phyloP scores from a whole-genome alignment of 2,888 invertebrate genomes.

The Dicyrtoma fusca region DNA sequence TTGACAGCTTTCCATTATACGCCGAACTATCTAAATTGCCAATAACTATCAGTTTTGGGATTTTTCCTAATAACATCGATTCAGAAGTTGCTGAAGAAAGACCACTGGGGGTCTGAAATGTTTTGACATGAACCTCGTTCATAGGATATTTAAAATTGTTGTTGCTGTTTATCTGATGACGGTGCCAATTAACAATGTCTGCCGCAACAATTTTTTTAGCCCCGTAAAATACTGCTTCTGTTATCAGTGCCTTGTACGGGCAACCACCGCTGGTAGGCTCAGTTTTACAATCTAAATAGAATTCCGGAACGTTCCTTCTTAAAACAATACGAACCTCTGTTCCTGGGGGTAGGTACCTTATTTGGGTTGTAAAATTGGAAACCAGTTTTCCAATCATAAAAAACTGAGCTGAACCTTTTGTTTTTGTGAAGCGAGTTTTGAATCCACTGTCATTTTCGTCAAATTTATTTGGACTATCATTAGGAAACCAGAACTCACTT shows the following conservation, averaged over 20 bases:
- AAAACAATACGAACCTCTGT: background rate
- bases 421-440: background rate
- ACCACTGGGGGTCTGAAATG: background rate
- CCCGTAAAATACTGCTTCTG: background rate
- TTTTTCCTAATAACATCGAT: background rate
- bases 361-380: background rate
- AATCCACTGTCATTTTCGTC: background rate
- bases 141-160: background rate
- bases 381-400: background rate
- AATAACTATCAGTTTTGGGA: too few species aligned
- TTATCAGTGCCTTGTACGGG: background rate
- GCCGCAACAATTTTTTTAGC: too few species aligned
- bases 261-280: background rate
- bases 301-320: background rate
- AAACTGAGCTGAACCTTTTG: background rate
- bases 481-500: slow-evolving; percentile 3
- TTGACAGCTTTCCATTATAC: background rate
- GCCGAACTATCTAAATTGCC: background rate
- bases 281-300: background rate
- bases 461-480: background rate
- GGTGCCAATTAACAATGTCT: too few species aligned
- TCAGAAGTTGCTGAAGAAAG: background rate
- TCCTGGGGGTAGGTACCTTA: background rate
- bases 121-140: background rate
- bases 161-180: too few species aligned